Evolutionary conservation across 1,140 invertebrate species (phyloP), one percentile per base, ranked within the genome.

Genomic region (Delia radicum): DNA sequence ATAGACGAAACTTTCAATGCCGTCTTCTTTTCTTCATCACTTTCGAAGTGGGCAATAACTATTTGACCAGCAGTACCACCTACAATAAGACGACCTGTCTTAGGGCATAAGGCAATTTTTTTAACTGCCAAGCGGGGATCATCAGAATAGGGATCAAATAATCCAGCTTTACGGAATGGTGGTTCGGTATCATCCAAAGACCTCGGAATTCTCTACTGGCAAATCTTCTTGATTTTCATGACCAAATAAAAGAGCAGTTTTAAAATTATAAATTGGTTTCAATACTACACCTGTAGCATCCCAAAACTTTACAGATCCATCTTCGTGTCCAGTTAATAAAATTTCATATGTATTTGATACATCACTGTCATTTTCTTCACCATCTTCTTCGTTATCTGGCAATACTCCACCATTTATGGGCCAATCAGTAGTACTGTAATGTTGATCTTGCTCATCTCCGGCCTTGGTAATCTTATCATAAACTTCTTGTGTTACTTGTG

Each of bases 61-160:
- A 98, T 90, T 85, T 99, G 96, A 0, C 97, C 97, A 8, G 97
- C 96, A 0, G 97, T 98, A 4, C 98, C 97, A 28, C 95, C 97
- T 27, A 98, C 92, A 0, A 96, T 92, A 18, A 99, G 87, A 63
- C 92, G 93, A 26, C 95, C 95, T 2, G 93, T 94, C 15, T 94
- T 87, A 0, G 95, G 92, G 83, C 96, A 98, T 3, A 98, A 88
- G 2, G 90, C 87, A 28, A 98, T 91, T 89, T 96, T 94, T 87
- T 98, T 98, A 0, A 99, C 93, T 2, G 95, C 96, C 3, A 99
- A 89, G 33, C 97, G 88, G 0, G 96, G 96, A 87, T 99, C 97
- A 87, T 99, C 97, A 27, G 95, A 97, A 84, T 97, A 99, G 0
- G 98, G 98, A 87, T 99, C 98, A 86, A 98, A 99, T 4, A 92